These are phyloP conservation scores for Nixonia krombeini DNA, from an alignment of 1,140 invertebrate genomes.

Conservation along the genomic window DNA sequence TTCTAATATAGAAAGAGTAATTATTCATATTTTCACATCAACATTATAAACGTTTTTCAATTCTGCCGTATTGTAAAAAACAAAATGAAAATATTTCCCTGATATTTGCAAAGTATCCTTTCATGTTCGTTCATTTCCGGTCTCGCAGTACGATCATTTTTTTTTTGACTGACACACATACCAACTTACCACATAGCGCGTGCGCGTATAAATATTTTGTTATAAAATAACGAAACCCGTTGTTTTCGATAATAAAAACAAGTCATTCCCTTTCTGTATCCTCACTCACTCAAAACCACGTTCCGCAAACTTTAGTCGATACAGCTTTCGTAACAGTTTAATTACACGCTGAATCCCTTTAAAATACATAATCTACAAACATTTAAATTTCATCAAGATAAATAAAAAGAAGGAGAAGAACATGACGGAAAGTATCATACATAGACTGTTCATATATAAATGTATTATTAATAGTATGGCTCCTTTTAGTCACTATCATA, in stretches of 20 bases:
- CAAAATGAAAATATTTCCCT: no score
- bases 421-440: conserved; percentile 44
- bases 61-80: no score
- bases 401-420: conserved; percentile 44
- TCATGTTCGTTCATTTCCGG: conserved; percentile 12
- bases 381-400: conserved; percentile 53
- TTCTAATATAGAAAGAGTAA: no score
- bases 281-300: conserved; percentile 34
- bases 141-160: no score
- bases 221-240: conserved; percentile 36
- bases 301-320: conserved; percentile 3
- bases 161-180: no score
- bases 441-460: conserved; percentile 47
- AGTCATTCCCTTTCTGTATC: conserved; percentile 6
- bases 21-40: no score
- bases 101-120: conserved; percentile 44
- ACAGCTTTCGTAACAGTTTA: conserved; percentile 33
- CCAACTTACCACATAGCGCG: conserved; percentile 24
- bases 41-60: no score
- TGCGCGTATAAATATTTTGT: conserved; percentile 44
- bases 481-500: conserved; percentile 41
- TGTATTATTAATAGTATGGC: conserved; percentile 46
- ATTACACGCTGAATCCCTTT: conserved; percentile 38
- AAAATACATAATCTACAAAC: conserved; percentile 58
- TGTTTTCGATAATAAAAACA: conserved; percentile 28